Base-by-base conservation (phyloP, 2,888 invertebrate genomes). In the Pyrrhosoma nymphula region DNA sequence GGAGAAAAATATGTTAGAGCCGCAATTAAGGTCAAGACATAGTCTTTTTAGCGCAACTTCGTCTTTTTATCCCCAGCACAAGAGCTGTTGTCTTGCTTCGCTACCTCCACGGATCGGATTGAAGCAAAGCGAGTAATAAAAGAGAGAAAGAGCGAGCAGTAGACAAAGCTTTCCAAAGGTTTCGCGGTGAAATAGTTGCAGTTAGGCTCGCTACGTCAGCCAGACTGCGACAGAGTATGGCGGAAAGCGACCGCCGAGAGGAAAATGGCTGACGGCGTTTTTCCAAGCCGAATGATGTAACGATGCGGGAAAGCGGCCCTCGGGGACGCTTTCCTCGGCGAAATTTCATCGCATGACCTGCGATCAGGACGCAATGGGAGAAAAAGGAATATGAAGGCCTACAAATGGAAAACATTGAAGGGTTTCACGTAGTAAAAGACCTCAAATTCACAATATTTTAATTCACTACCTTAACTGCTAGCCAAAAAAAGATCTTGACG, bases 251-350 rank as follows among this genome's bases (percentile, higher is more conserved):
- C 16, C 69, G 69, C 18, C 69, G 0, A 47, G 47, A n/a, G 47
- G n/a, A 93, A 93, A 55, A 93, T 93, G 93, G 93, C 93, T 93
- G 93, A 63, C 93, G 16, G 89, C 14, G 75, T 47, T 47, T 82
- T 82, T 82, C 35, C 82, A 35, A 35, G 35, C 30, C 30, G 18
- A 82, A n/a, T 69, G 69, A 69, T 69, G 69, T 69, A 69, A 69
- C 69, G 8, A n/a, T 69, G 69, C 69, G 69, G 69, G n/a, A n/a
- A n/a, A n/a, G 0, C 26, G 6, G n/a, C 12, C 69, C 23, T n/a
- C 23, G 26, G 69, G 69, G 69, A 12, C 69, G 69, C 12, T 23
- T 60, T 69, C 8, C 26, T 10, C 23, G n/a, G 12, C n/a, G 69
- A n/a, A 69, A 69, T 69, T 69, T 8, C n/a, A n/a, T 69, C 12